Base-by-base conservation (phyloP, 1,140 invertebrate genomes). In the Pseudomyrmex cubaensis region DNA sequence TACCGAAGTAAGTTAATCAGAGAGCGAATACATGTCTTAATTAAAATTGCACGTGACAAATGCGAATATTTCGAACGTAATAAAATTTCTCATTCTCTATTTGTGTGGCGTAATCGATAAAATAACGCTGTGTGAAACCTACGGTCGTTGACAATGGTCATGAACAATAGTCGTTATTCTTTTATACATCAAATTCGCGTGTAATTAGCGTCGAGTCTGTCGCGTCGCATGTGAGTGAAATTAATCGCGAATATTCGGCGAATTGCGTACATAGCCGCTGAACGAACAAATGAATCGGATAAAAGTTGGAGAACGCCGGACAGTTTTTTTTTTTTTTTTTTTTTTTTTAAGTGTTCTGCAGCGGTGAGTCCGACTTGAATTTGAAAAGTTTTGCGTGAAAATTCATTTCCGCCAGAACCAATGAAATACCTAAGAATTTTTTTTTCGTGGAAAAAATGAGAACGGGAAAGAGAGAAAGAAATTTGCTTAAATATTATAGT, bases 301-400 rank as follows among this genome's bases (percentile, higher is more conserved):
- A 48, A 66, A 76, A 76, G 15, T 25, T 54, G 48, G n/a, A 25
- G 25, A 25, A 54, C 50, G 62, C 15, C 63, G 8, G 35, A 25
- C 17, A 54, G 17, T 22, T n/a, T 20, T 17, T 54, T 54, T 17
- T 22, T 35, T 69, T 54, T 17, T 22, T 35, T 69, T 25, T 25
- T 25, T 25, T 3, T 25, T 52, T 35, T 52, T 63, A 62, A 82
- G 75, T 82, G 76, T 76, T 57, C 35, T n/a, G 70, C 70, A 74
- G 70, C 76, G 64, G 52, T 78, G 57, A 78, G 52, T 78, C 52
- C 63, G 20, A 78, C 52, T 78, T 63, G 57, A 63, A 44, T 75
- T 77, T 35, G 52, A 35, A 77, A 77, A 77, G 77, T 85, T 74
- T 73, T 69, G 70, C 63, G 20, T 73, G 56, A 56, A 82, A 67